Percentiles rank a stretch among this genome's conserved stretches.
These are phyloP conservation scores for Hetaerina americana DNA, from an alignment of 1,140 invertebrate genomes.

Conservation along the genomic window DNA sequence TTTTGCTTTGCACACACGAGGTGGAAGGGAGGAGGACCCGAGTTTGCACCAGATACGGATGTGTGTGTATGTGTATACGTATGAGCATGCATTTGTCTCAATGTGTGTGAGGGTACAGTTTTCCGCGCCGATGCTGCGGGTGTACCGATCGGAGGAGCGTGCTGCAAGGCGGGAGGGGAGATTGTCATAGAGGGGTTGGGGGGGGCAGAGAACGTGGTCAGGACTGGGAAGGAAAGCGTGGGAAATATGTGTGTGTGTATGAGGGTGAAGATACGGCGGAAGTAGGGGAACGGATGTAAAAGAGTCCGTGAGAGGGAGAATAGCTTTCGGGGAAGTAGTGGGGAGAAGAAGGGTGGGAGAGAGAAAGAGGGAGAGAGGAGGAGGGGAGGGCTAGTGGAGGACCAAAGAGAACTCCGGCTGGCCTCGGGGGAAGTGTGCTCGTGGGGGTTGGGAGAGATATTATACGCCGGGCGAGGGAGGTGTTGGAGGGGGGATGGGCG, in stretches of 20 bases:
- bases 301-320: neutral
- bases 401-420: neutral
- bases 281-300: neutral
- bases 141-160: too few relatives aligned
- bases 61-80: too few relatives aligned
- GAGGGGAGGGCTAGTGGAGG: neutral
- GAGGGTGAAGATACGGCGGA: neutral
- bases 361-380: neutral
- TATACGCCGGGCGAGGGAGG: neutral
- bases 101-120: too few relatives aligned
- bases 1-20: too few relatives aligned
- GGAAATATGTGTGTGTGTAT: neutral
- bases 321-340: neutral
- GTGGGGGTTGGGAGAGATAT: neutral
- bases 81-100: too few relatives aligned
- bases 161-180: too few relatives aligned
- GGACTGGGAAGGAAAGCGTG: neutral
- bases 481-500: too few relatives aligned
- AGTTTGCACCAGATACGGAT: too few relatives aligned
- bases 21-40: too few relatives aligned
- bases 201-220: neutral
- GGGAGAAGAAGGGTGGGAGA: neutral
- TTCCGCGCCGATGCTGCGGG: too few relatives aligned
- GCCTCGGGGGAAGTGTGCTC: neutral
- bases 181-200: too few relatives aligned